phyloP scores from a whole-genome alignment of 2,797 vertebrate genomes.

The Falco biarmicus region DNA sequence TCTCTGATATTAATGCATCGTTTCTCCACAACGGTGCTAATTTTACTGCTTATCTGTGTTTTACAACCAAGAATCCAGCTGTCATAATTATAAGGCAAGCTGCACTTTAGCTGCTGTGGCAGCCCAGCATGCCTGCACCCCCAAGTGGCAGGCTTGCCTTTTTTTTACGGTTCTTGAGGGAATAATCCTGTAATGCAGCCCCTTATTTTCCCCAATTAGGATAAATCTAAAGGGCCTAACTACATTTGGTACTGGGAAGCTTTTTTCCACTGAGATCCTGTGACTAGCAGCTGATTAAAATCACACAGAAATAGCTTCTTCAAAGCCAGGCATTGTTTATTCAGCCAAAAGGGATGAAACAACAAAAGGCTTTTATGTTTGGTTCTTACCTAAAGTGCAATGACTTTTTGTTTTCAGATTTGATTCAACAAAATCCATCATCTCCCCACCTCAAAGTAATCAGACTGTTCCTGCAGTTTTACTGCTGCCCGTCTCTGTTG shows the following conservation, averaged over 20 bases:
- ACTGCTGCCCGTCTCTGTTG: neutral
- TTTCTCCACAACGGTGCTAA: neutral
- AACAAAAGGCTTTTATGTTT: constrained; percentile 32
- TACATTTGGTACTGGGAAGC: neutral
- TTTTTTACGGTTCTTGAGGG: neutral
- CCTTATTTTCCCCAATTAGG: constrained; percentile 39
- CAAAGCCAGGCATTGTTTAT: constrained; percentile 49
- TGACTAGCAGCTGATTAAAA: constrained; percentile 54
- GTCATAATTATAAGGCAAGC: constrained; percentile 42
- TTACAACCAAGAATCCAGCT: constrained; percentile 43
- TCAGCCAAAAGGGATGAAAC: constrained; percentile 11
- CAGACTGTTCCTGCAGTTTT: neutral
- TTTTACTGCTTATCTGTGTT: constrained; percentile 43
- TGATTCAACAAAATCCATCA: neutral
- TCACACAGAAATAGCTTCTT: constrained; percentile 24
- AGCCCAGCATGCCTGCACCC: constrained; percentile 59
- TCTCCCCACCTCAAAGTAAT: neutral
- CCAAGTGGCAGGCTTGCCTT: constrained; percentile 53
- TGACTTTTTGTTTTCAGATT: neutral
- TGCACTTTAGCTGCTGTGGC: constrained; percentile 24
- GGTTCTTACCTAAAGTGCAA: constrained; percentile 1
- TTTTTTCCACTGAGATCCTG: constrained; percentile 1
- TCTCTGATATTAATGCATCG: neutral
- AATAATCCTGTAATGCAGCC: neutral
- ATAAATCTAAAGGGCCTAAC: constrained; percentile 32